Conservation (phyloP, 2,113 vertebrate species). For the Pycnonotus jocosus region DNA sequence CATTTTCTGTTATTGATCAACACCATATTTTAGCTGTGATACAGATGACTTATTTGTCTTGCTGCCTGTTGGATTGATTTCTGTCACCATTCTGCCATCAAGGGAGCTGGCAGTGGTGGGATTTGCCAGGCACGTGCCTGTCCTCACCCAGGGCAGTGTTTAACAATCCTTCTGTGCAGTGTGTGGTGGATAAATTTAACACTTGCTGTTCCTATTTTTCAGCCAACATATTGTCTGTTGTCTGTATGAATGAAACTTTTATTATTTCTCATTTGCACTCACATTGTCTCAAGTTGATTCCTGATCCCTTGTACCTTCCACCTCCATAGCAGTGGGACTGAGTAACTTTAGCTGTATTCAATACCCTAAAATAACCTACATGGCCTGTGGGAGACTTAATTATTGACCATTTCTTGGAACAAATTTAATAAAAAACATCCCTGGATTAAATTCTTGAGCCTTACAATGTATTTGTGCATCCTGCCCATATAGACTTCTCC, state of each 20-base stretch:
- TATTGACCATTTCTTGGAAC: not conserved
- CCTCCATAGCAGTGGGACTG: not conserved
- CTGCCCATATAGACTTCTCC: not conserved
- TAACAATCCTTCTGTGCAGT: not conserved
- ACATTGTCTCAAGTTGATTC: not conserved
- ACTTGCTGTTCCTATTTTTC: not conserved
- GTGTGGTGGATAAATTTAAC: not conserved
- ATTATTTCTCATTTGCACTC: not conserved
- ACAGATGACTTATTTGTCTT: slow-evolving; percentile 36
- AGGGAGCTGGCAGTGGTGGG: not conserved
- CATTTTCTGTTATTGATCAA: slow-evolving; percentile 58
- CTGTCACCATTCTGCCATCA: not conserved
- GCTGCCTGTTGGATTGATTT: slow-evolving; percentile 52
- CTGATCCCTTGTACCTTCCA: not conserved
- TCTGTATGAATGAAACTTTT: not conserved
- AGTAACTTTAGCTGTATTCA: not conserved
- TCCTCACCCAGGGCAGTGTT: not conserved
- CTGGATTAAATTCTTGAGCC: not conserved
- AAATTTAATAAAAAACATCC: not conserved
- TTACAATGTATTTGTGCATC: not conserved
- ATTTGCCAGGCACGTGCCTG: not conserved
- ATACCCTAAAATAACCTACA: not conserved
- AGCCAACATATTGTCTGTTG: not conserved
- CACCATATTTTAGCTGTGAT: slow-evolving; percentile 36
- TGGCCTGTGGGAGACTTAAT: not conserved